These are phyloP conservation scores for Sturmia bella DNA, from an alignment of 2,888 invertebrate species.

Conservation along the genomic window DNA sequence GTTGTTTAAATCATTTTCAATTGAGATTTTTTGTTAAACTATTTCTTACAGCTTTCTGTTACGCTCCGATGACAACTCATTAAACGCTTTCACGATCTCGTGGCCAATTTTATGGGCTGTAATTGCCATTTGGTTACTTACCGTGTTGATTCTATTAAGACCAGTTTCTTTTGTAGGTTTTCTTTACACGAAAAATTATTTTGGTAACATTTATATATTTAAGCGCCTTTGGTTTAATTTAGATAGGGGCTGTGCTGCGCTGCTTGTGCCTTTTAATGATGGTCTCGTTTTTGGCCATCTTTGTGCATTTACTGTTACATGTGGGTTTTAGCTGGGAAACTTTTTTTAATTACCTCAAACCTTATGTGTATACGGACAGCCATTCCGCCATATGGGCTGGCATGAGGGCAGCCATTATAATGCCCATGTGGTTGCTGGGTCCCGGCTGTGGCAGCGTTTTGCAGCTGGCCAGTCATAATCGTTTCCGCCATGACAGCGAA, in stretches of 20 bases:
- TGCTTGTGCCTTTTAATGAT: slow-evolving; percentile 77
- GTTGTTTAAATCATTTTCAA: neutral
- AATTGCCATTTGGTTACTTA: slow-evolving; percentile 75
- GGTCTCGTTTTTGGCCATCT: slow-evolving; percentile 75
- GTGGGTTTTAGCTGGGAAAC: slow-evolving; percentile 71
- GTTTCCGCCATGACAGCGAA: slow-evolving; percentile 87
- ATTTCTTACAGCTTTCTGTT: slow-evolving; percentile 74
- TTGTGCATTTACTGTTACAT: slow-evolving; percentile 74
- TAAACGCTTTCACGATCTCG: slow-evolving; percentile 73
- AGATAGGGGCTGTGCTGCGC: slow-evolving; percentile 79
- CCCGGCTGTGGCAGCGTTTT: slow-evolving; percentile 92
- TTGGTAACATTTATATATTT: neutral
- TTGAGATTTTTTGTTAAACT: neutral
- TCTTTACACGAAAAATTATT: neutral
- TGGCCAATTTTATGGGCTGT: slow-evolving; percentile 75
- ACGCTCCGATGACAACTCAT: slow-evolving; percentile 73
- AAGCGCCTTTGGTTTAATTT: no score
- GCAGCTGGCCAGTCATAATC: slow-evolving; percentile 92
- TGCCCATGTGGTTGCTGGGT: slow-evolving; percentile 87
- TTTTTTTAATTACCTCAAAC: slow-evolving; percentile 72
- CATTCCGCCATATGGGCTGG: slow-evolving; percentile 67
- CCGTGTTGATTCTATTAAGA: slow-evolving; percentile 74
- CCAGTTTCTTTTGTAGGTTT: slow-evolving; percentile 76
- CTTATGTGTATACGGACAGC: slow-evolving; percentile 69
- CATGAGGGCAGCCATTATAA: slow-evolving; percentile 72